phyloP scores from a whole-genome alignment of 2,888 invertebrate species.

The Calephelis perditalis region DNA sequence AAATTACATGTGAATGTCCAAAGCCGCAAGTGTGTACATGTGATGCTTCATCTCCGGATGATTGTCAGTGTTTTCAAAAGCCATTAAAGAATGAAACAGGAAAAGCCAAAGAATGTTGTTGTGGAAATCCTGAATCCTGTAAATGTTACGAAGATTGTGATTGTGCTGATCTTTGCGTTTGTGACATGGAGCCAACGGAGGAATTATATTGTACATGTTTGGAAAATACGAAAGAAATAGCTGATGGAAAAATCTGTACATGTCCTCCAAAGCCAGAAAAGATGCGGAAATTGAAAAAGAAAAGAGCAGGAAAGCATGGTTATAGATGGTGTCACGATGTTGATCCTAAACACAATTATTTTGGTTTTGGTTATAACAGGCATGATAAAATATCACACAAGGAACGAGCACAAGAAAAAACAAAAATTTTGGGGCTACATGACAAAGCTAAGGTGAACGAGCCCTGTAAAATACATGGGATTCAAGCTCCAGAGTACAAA shows the following conservation, averaged over 20 bases:
- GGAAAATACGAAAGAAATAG: conserved; percentile 34
- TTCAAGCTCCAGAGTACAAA: conserved; percentile 46
- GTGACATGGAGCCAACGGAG: conserved; percentile 39
- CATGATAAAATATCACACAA: conserved; percentile 50
- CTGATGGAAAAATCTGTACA: conserved; percentile 38
- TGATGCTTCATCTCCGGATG: conserved; percentile 29
- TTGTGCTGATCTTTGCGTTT: conserved; percentile 53
- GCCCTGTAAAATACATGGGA: conserved; percentile 35
- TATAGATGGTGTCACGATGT: conserved; percentile 65
- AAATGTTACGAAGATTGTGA: conserved; percentile 51
- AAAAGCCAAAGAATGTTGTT: conserved; percentile 39
- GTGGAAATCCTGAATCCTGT: conserved; percentile 54
- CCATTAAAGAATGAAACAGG: conserved; percentile 17
- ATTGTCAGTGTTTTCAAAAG: conserved; percentile 50
- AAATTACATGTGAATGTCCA: conserved; percentile 48
- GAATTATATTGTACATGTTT: conserved; percentile 47
- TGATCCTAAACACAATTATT: conserved; percentile 61
- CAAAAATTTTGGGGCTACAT: conserved; percentile 53
- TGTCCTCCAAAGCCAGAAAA: conserved; percentile 39
- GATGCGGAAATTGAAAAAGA: conserved; percentile 46
- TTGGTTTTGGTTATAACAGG: conserved; percentile 58
- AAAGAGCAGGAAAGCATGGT: conserved; percentile 56
- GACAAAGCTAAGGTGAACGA: conserved; percentile 34
- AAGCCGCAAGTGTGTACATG: conserved; percentile 45
- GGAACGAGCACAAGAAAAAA: conserved; percentile 40